Evolutionary conservation across 2,888 invertebrate genomes (phyloP).

Genomic region (Protula sp.): DNA sequence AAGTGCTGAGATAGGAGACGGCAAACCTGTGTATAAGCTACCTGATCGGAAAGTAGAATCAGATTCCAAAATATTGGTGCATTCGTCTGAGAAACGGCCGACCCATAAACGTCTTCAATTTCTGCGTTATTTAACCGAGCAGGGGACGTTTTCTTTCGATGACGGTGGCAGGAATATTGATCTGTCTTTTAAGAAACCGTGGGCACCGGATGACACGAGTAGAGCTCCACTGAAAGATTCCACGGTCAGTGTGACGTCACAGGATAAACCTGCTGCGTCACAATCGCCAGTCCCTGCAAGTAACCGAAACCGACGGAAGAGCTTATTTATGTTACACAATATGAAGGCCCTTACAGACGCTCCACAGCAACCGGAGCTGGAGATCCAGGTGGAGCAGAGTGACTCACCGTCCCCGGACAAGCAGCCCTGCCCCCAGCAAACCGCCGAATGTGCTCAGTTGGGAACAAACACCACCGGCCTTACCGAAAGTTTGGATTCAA

Average conservation of each 20-base stretch:
- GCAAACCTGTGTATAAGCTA: not conserved
- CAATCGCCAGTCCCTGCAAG: not conserved
- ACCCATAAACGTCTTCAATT: not conserved
- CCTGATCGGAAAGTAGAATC: not conserved
- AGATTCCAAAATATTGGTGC: constrained; percentile 1
- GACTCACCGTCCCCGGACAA: not conserved
- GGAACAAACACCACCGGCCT: not conserved
- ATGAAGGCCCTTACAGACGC: not conserved
- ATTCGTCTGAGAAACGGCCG: not conserved
- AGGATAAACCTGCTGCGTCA: not conserved
- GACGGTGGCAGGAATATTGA: too few species aligned
- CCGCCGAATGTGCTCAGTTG: not conserved
- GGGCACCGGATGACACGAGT: not conserved
- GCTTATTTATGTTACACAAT: not conserved
- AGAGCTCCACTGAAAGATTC: not conserved
- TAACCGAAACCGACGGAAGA: not conserved
- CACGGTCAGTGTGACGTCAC: not conserved
- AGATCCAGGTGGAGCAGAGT: not conserved
- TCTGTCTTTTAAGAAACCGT: too few species aligned
- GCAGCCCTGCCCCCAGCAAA: not conserved
- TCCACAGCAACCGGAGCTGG: not conserved
- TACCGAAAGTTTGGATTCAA: not conserved
- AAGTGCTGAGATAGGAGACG: not conserved
- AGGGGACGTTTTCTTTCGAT: not conserved
- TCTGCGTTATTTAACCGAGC: constrained; percentile 1